A percentile compares a stretch with the other conserved stretches of the same genome.
phyloP scores from a whole-genome alignment of 2,113 vertebrate species.

The Zapornia atra region DNA sequence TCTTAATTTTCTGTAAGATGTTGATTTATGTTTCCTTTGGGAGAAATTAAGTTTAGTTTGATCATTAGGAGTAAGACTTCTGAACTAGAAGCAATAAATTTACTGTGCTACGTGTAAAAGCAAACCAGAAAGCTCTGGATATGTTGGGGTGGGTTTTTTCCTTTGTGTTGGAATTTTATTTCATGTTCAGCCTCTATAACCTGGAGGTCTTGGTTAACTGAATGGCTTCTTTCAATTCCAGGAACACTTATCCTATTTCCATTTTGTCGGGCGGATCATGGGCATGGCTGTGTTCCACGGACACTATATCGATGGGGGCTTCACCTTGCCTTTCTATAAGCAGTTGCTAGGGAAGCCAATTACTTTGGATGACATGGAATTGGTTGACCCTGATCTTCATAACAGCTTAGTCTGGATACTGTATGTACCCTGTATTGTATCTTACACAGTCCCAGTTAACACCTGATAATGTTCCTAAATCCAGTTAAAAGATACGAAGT shows the following conservation, averaged over 20 bases:
- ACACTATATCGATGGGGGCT: constrained; percentile 98
- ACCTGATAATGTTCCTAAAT: neutral
- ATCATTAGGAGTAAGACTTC: neutral
- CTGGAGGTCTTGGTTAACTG: neutral
- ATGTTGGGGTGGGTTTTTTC: neutral
- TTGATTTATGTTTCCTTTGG: neutral
- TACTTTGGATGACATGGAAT: constrained; percentile 98
- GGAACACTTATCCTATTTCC: constrained; percentile 98
- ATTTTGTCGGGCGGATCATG: constrained; percentile 98
- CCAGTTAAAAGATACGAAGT: neutral
- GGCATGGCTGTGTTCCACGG: constrained; percentile 99
- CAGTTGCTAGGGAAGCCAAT: constrained; percentile 98
- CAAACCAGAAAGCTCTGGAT: neutral
- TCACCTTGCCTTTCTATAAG: constrained; percentile 97
- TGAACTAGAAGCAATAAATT: neutral
- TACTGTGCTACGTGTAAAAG: neutral
- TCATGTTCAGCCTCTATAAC: neutral
- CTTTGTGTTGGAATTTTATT: neutral
- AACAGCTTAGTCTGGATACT: constrained; percentile 99
- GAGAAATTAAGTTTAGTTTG: neutral
- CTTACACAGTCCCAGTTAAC: neutral
- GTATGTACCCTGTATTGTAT: constrained; percentile 77
- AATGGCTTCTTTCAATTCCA: constrained; percentile 64
- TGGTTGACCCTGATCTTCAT: constrained; percentile 97
- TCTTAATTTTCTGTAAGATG: neutral